Base-by-base conservation (phyloP, 1,140 invertebrate genomes). In the Eueides isabella region DNA sequence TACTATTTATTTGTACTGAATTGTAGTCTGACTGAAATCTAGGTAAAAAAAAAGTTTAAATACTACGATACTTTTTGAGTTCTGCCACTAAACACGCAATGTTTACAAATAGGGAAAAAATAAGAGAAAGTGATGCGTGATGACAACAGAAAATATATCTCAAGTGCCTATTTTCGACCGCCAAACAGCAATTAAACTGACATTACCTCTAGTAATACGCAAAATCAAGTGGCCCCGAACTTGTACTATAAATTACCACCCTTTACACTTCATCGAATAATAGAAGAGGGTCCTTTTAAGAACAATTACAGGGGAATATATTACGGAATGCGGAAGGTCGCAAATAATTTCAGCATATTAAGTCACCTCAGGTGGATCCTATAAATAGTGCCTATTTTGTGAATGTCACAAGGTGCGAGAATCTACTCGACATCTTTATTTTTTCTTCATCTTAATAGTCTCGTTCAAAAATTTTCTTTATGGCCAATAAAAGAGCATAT, bases 211-310 rank as follows among this genome's bases (percentile, higher is more conserved):
- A 75, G 72, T 79, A 80, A 80, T 82, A 80, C 67, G 67, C 71
- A 71, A 68, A 75, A 75, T 75, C 74, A 71, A 75, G 67, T 80
- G 79, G 70, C 71, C 76, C 48, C 75, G 64, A 83, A 85, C 80
- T 87, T 84, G 70, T 41, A 35, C 79, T 74, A 88, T 87, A 87
- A 88, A 88, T 88, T 77, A 81, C 78, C 67, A 75, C 78, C 85
- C 85, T 87, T 86, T 79, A 81, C 87, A 88, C 85, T 83, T 88
- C 85, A 87, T 86, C 79, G 85, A 85, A 88, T 86, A 85, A 83
- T 84, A 81, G 86, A 82, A 30, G 81, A 62, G 72, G 62, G 55
- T 66, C 61, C 72, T 80, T 81, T 75, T 74, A 75, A 74, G 80
- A 80, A 87, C 84, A 88, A 86, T 88, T 86, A 84, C 81, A 78